A percentile compares a stretch with the other conserved stretches of the same genome.
These are phyloP conservation scores for Anas capensis DNA, from an alignment of 2,797 vertebrate species.

Conservation along the genomic window DNA sequence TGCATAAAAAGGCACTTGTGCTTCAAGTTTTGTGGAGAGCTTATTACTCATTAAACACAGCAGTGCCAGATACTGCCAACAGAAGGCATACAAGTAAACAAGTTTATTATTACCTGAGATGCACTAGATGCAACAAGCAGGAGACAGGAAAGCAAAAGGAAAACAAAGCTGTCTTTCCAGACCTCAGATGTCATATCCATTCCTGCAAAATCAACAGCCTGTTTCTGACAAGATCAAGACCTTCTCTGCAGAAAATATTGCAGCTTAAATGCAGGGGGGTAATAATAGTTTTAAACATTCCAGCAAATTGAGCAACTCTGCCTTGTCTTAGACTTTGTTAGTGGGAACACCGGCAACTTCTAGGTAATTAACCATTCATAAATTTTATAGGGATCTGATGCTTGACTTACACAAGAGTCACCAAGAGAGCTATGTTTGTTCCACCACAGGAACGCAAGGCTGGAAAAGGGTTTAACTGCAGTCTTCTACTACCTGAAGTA, in stretches of 20 bases:
- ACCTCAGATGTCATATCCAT: not conserved
- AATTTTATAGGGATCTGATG: not conserved
- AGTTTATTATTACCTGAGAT: conserved; percentile 52
- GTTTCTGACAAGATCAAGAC: not conserved
- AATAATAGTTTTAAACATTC: not conserved
- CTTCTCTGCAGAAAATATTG: not conserved
- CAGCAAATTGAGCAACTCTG: not conserved
- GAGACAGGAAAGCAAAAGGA: not conserved
- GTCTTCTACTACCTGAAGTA: not conserved
- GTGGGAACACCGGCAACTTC: not conserved
- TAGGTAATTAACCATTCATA: not conserved
- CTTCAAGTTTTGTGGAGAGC: not conserved
- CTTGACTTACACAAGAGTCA: not conserved
- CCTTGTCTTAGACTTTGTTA: not conserved
- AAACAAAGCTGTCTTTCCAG: not conserved
- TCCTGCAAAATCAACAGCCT: not conserved
- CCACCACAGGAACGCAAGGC: not conserved
- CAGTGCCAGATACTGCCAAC: conserved; percentile 37
- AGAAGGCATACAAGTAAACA: conserved; percentile 48
- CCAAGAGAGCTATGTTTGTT: not conserved
- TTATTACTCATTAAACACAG: conserved; percentile 60
- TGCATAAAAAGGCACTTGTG: not conserved
- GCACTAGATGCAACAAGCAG: not conserved
- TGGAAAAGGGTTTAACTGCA: not conserved
- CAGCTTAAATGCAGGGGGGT: not conserved